Evolutionary conservation across 2,888 invertebrate species (phyloP), one percentile per base, ranked within the genome.

Genomic region (Ennomos fuscantarius): DNA sequence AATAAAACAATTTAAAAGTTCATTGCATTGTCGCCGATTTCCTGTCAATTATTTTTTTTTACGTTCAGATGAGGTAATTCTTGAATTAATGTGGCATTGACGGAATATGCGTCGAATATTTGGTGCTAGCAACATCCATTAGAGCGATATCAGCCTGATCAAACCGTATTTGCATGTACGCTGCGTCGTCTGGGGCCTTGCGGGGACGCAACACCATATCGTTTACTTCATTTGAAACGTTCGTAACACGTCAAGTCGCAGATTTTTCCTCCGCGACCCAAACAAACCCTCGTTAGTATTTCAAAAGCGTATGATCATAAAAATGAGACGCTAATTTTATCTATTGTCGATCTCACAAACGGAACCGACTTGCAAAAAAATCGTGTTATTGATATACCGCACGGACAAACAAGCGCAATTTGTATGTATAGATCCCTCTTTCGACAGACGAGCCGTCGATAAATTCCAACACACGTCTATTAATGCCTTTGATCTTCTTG

Each of bases 391-490:
- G 61, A 62, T 65, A 66, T 61, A 46, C 53, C 58, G 46, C 59
- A 50, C 58, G 60, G 61, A 52, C 55, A 49, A 53, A 31, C 50
- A 34, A 36, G 47, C 55, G 60, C 65, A 69, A 76, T 79, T 78
- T 74, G 77, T 78, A 79, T 79, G 79, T 78, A 79, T 73, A 67
- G 76, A 82, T 87, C 82, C 81, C 82, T 78, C 79, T 73, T 82
- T 81, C 82, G 82, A 85, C 79, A 82, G 76, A 73, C 78, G 70
- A 72, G 69, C 74, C 82, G 79, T 84, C 89, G 75, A 90, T 91
- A 91, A 89, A 89, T 90, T 87, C 84, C 86, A 79, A 88, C 78
- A 84, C 84, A 87, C 86, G 89, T 88, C 86, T 88, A 87, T 84
- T 82, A 82, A 73, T 81, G 84, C 87, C 89, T 92, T 92, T 92